Percentiles rank a stretch among this genome's conserved stretches.
phyloP scores from a whole-genome alignment of 1,140 invertebrate genomes.

The Tetramorium simillimum region DNA sequence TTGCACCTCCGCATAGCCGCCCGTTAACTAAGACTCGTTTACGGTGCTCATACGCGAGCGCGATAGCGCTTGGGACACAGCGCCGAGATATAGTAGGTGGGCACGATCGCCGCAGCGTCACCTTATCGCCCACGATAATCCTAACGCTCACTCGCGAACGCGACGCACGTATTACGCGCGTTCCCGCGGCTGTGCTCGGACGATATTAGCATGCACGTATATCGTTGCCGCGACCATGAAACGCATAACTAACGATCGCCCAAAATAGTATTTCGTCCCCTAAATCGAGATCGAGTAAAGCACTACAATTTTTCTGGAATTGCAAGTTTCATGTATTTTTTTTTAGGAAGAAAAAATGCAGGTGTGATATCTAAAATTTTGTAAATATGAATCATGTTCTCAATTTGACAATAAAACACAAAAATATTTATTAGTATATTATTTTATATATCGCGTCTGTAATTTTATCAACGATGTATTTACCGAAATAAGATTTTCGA shows the following conservation, averaged over 20 bases:
- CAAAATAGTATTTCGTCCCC: neutral
- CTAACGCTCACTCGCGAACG: constrained; percentile 15
- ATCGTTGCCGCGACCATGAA: neutral
- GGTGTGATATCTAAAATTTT: neutral
- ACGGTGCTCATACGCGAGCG: constrained; percentile 42
- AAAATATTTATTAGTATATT: neutral
- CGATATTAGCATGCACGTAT: constrained; percentile 21
- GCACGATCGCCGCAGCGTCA: constrained; percentile 36
- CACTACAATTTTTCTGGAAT: neutral
- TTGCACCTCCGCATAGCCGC: constrained; percentile 79
- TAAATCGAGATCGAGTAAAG: neutral
- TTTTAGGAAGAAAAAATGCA: neutral
- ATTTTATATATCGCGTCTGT: neutral
- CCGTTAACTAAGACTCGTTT: constrained; percentile 76
- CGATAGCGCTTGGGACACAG: constrained; percentile 8
- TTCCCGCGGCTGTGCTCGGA: neutral
- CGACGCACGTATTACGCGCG: neutral
- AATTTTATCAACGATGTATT: neutral
- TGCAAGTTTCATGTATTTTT: neutral
- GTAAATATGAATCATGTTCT: neutral
- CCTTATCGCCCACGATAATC: constrained; percentile 54
- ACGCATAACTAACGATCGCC: neutral
- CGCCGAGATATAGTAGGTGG: constrained; percentile 17
- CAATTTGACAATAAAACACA: neutral
- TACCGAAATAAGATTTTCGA: neutral